phyloP scores from a whole-genome alignment of 2,797 vertebrate genomes.

The Pogonophryne albipinna region DNA sequence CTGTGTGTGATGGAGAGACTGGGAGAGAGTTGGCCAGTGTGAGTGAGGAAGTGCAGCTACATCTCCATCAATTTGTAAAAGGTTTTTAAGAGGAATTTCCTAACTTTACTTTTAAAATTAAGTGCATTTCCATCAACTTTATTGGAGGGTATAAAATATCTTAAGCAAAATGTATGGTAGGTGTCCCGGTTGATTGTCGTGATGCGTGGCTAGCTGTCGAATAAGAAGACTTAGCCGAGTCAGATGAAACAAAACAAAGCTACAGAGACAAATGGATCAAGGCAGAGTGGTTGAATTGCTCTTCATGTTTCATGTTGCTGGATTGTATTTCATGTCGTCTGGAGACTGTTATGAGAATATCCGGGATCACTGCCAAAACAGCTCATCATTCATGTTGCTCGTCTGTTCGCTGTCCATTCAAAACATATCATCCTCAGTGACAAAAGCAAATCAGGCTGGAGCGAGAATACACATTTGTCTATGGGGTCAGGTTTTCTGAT shows the following conservation, averaged over 20 bases:
- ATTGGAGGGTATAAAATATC: slow-evolving; percentile 16
- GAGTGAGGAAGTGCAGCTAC: slow-evolving; percentile 3
- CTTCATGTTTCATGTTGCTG: slow-evolving; percentile 12
- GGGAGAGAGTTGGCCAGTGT: slow-evolving; percentile 30
- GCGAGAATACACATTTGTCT: neutral
- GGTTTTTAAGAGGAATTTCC: slow-evolving; percentile 23
- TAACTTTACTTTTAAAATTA: slow-evolving; percentile 33
- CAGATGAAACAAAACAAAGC: slow-evolving; percentile 1
- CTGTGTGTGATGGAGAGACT: slow-evolving; percentile 20
- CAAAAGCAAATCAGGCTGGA: slow-evolving; percentile 23
- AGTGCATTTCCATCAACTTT: slow-evolving; percentile 23
- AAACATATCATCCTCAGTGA: slow-evolving; percentile 21
- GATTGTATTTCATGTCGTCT: slow-evolving; percentile 32
- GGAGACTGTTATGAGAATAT: slow-evolving; percentile 23
- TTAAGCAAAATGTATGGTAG: neutral
- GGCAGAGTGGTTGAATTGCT: neutral
- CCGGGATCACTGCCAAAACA: slow-evolving; percentile 35
- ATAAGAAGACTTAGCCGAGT: neutral
- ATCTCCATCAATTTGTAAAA: slow-evolving; percentile 44
- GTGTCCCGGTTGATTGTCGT: neutral
- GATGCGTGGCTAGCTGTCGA: neutral
- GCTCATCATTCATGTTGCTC: slow-evolving; percentile 39
- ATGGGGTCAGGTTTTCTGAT: neutral
- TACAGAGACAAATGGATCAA: slow-evolving; percentile 3
- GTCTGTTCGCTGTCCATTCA: slow-evolving; percentile 22